phyloP scores from a whole-genome alignment of 2,113 vertebrate species.

The Pluvialis apricaria region DNA sequence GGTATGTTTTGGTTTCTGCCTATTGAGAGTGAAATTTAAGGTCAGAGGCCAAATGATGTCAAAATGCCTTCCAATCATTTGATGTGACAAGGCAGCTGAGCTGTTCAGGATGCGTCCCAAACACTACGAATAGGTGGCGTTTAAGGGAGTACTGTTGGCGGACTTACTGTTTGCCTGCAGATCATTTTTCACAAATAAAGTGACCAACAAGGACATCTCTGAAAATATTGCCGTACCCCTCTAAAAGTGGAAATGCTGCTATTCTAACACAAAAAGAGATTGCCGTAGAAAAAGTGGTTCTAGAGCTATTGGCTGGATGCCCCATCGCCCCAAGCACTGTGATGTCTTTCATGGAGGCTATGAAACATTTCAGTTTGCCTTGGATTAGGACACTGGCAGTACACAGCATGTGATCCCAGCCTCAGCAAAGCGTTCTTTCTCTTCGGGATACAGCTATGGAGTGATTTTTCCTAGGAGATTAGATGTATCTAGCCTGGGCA shows the following conservation, averaged over 20 bases:
- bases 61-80: constrained; percentile 26
- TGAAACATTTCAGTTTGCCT: constrained; percentile 58
- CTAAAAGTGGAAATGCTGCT: neutral
- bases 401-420: constrained; percentile 41
- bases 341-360: constrained; percentile 41
- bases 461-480: constrained; percentile 55
- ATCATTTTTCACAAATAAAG: neutral
- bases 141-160: neutral
- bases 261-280: neutral
- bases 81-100: constrained; percentile 51
- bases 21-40: constrained; percentile 41
- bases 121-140: neutral
- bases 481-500: constrained; percentile 18
- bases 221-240: neutral
- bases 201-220: neutral
- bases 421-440: constrained; percentile 60
- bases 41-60: constrained; percentile 43
- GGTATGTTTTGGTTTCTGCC: constrained; percentile 45
- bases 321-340: constrained; percentile 14
- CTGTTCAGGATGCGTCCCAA: neutral
- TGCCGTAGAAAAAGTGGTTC: neutral
- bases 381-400: constrained; percentile 46
- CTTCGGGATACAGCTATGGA: constrained; percentile 30
- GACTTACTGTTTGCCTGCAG: neutral
- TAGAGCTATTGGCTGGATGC: constrained; percentile 36